Evolutionary conservation across 2,113 vertebrate species (phyloP).

Genomic region (Carassius auratus): DNA sequence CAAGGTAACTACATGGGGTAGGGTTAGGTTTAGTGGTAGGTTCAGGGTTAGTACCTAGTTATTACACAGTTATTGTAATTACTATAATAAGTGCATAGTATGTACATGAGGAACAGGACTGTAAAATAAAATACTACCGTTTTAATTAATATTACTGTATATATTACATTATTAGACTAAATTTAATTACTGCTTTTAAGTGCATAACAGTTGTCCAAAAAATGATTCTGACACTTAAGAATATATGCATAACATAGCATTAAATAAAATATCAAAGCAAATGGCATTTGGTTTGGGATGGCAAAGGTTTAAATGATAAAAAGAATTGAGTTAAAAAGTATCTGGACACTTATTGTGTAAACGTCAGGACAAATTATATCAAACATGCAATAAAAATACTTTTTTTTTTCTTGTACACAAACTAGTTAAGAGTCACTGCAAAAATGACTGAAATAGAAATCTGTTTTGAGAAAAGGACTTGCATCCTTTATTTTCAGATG

Average conservation of each 20-base stretch:
- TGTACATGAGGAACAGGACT: too few relatives aligned
- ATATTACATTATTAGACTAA: background rate
- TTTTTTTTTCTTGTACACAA: background rate
- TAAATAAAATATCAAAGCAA: too few relatives aligned
- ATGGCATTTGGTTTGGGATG: background rate
- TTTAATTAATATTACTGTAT: background rate
- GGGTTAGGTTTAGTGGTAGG: too few relatives aligned
- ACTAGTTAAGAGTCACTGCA: background rate
- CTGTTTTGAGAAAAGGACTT: background rate
- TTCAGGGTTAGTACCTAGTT: too few relatives aligned
- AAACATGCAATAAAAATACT: background rate
- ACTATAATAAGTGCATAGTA: too few relatives aligned
- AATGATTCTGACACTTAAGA: background rate
- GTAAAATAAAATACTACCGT: too few relatives aligned
- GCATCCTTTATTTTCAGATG: background rate
- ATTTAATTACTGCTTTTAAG: background rate
- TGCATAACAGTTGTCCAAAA: background rate
- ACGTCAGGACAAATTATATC: too few relatives aligned
- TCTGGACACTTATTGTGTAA: background rate
- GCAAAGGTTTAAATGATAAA: background rate
- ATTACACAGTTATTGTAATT: too few relatives aligned
- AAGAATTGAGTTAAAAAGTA: background rate
- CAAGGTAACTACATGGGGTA: too few relatives aligned
- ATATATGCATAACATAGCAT: too few relatives aligned
- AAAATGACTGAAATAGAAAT: background rate